Base-by-base conservation (phyloP, 2,113 vertebrate genomes). In the Tylochromis polylepis region DNA sequence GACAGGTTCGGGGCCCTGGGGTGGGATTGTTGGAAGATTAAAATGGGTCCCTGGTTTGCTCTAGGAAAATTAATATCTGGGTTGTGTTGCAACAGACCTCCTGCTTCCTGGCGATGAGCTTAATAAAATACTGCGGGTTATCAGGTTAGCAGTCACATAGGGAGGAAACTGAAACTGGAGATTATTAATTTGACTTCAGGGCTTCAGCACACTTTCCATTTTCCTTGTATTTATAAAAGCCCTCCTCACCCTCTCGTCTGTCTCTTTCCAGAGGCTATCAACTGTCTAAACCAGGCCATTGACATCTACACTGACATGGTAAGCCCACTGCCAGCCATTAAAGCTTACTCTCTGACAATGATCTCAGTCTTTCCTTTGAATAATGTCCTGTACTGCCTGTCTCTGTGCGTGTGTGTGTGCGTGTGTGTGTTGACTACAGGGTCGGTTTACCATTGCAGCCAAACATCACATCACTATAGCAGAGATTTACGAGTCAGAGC, bases 231-330 rank as follows among this genome's bases (percentile, higher is more conserved):
- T 95, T 29, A 2, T 59, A 43, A 70, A 96, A 27, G 12, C 5
- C 2, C 4, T 27, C 6, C 20, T 72, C 8, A 22, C 56, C 12
- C 20, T 59, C 91, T 93, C 92, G 80, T 89, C 92, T 95, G 87
- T 97, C 93, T 96, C 89, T 92, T 94, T 96, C 90, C 96, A 99
- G 99, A 99, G 98, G 99, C 99, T 95, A 99, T 99, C 96, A 99
- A 98, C 97, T 99, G 99, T 97, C 96, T 99, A 97, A 99, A 99
- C 88, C 97, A 98, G 96, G 98, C 99, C 96, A 99, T 99, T 85
- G 98, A 99, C 95, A 99, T 99, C 96, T 99, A 99, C 96, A 99
- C 99, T 9, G 99, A 99, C 96, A 99, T 99, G 98, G 99, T 99
- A 97, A 98, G 97, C 85, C 65, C 5, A 5, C 12, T 20, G 31